These are phyloP conservation scores for Theristicus caerulescens DNA, from an alignment of 2,113 vertebrate species.

Conservation along the genomic window DNA sequence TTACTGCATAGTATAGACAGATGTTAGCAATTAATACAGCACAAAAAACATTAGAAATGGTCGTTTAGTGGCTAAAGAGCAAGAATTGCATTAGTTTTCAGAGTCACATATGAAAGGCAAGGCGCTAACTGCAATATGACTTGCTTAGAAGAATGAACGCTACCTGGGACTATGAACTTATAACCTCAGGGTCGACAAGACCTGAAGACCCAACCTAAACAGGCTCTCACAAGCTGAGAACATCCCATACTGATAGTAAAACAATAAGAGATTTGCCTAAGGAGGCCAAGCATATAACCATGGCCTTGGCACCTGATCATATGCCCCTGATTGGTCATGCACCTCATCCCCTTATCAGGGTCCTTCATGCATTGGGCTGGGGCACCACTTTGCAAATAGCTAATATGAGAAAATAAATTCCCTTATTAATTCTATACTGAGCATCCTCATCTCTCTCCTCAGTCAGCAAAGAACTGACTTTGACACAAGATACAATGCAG, in stretches of 20 bases:
- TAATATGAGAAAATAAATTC: not conserved
- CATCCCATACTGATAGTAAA: not conserved
- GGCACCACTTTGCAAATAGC: not conserved
- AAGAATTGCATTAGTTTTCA: not conserved
- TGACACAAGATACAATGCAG: not conserved
- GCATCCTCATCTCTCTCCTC: rapidly evolving
- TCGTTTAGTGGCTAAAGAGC: not conserved
- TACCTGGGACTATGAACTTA: not conserved
- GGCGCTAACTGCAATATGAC: too few species aligned
- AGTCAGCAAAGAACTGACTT: not conserved
- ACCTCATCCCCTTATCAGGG: not conserved
- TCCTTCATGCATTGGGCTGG: not conserved
- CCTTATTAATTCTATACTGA: not conserved
- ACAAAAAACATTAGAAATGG: not conserved
- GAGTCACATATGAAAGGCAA: not conserved
- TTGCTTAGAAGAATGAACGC: not conserved
- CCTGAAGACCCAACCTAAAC: not conserved
- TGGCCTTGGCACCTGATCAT: not conserved
- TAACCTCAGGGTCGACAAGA: not conserved
- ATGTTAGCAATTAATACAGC: not conserved
- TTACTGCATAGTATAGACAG: not conserved
- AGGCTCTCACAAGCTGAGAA: not conserved
- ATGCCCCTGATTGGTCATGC: not conserved
- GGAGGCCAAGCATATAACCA: rapidly evolving
- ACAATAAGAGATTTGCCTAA: not conserved